Conservation (phyloP, 2,888 invertebrate genomes). For the Dorcus hopei region DNA sequence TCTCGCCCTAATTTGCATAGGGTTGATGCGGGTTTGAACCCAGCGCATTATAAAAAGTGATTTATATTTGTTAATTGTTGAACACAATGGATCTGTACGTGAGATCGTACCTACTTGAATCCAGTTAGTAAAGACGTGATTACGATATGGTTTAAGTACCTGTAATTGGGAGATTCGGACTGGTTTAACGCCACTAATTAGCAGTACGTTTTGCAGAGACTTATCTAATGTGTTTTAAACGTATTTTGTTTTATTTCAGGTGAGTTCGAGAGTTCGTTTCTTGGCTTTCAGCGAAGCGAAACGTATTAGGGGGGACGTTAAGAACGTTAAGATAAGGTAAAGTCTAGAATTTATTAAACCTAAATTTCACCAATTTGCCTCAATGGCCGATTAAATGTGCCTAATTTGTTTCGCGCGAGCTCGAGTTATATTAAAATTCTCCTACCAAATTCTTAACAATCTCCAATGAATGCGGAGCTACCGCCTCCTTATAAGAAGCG, state of each 20-base stretch:
- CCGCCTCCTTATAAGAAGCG: conserved; percentile 19
- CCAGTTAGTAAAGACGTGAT: neutral
- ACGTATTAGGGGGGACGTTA: too few species aligned
- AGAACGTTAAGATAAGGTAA: conserved; percentile 46
- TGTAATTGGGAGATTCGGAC: neutral
- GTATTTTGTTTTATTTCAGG: conserved; percentile 42
- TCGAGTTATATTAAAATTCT: conserved; percentile 45
- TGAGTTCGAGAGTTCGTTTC: conserved; percentile 31
- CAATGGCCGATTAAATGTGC: conserved; percentile 49
- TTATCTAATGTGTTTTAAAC: neutral
- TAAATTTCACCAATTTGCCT: conserved; percentile 50
- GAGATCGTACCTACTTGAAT: neutral
- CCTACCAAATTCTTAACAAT: conserved; percentile 36
- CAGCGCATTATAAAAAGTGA: neutral
- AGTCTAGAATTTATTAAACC: conserved; percentile 49
- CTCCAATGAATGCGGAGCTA: conserved; percentile 33
- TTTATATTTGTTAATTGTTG: neutral
- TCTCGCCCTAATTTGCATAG: too few species aligned
- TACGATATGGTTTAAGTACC: neutral
- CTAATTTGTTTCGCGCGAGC: conserved; percentile 49
- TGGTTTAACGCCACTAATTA: neutral
- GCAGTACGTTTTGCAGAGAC: neutral
- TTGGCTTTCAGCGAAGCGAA: conserved; percentile 9
- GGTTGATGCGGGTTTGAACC: too few species aligned
- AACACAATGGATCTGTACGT: neutral